Conservation (phyloP, 2,888 invertebrate genomes). For the Sialis fuliginosa region DNA sequence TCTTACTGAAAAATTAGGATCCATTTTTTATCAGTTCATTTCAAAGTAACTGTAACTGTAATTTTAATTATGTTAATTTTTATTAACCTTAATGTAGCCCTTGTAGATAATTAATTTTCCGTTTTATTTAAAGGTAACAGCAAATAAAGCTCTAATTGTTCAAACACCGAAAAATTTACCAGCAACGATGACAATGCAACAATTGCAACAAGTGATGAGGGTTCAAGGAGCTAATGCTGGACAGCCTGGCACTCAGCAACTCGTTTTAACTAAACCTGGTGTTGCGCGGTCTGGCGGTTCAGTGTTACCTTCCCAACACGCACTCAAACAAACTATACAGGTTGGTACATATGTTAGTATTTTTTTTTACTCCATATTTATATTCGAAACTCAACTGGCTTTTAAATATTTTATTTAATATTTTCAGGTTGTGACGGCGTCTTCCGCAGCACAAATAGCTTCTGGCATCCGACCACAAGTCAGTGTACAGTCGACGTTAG, state of each 20-base stretch:
- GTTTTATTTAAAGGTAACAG: slow-evolving; percentile 15
- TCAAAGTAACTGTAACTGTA: neutral
- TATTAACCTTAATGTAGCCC: neutral
- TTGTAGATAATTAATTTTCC: neutral
- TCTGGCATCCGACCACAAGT: slow-evolving; percentile 32
- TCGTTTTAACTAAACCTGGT: slow-evolving; percentile 40
- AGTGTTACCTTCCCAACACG: slow-evolving; percentile 30
- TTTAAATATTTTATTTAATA: slow-evolving; percentile 3
- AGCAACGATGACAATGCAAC: slow-evolving; percentile 51
- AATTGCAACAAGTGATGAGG: slow-evolving; percentile 55
- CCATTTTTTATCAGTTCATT: neutral
- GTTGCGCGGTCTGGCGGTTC: slow-evolving; percentile 48
- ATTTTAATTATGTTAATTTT: slow-evolving; percentile 1
- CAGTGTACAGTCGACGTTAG: slow-evolving; percentile 24
- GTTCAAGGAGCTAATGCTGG: slow-evolving; percentile 14
- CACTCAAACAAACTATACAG: slow-evolving; percentile 40
- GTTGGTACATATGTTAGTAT: slow-evolving; percentile 23
- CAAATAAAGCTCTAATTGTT: slow-evolving; percentile 37
- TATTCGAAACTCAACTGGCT: slow-evolving; percentile 1
- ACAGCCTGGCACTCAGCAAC: slow-evolving; percentile 26
- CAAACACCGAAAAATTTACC: slow-evolving; percentile 43
- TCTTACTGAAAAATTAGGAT: too few relatives aligned
- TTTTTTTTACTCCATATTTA: slow-evolving; percentile 4
- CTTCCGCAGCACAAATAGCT: slow-evolving; percentile 26
- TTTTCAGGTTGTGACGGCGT: slow-evolving; percentile 35